phyloP scores from a whole-genome alignment of 1,140 invertebrate genomes.

The Oryzaephilus surinamensis region DNA sequence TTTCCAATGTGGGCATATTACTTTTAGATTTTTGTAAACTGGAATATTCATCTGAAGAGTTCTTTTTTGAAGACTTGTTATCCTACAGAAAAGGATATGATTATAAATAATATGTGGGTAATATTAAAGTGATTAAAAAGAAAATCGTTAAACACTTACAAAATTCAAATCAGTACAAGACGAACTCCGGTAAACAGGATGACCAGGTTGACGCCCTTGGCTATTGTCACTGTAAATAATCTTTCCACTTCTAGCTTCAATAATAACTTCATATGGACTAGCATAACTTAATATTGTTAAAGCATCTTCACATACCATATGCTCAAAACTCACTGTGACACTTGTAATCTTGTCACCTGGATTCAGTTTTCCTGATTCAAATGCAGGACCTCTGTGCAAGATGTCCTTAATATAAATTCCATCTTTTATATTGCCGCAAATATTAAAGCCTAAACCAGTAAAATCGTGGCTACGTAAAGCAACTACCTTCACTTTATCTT shows the following conservation, averaged over 20 bases:
- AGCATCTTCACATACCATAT: slow-evolving; percentile 85
- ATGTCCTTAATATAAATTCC: slow-evolving; percentile 84
- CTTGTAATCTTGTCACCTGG: slow-evolving; percentile 77
- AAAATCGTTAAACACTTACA: slow-evolving; percentile 37
- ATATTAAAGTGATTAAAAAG: slow-evolving; percentile 6
- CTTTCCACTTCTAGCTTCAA: slow-evolving; percentile 47
- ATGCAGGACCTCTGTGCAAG: slow-evolving; percentile 75
- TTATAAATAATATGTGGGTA: slow-evolving; percentile 2
- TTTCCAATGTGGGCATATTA: slow-evolving; percentile 29
- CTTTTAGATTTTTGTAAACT: slow-evolving; percentile 37
- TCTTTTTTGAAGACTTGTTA: slow-evolving; percentile 37
- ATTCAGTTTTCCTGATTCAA: slow-evolving; percentile 69
- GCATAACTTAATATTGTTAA: slow-evolving; percentile 80
- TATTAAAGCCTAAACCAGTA: slow-evolving; percentile 83
- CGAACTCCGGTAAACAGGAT: slow-evolving; percentile 34
- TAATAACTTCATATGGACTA: slow-evolving; percentile 77
- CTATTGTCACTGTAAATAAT: slow-evolving; percentile 13
- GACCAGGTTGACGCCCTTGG: slow-evolving; percentile 22
- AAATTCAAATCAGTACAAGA: slow-evolving; percentile 41
- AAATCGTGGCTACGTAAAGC: slow-evolving; percentile 76
- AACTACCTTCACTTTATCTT: slow-evolving; percentile 47
- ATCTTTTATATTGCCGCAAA: slow-evolving; percentile 78
- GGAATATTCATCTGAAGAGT: slow-evolving; percentile 37
- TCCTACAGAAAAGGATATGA: slow-evolving; percentile 29
- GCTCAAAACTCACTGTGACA: slow-evolving; percentile 75